These are phyloP conservation scores for Erpetoichthys calabaricus DNA, from an alignment of 2,797 vertebrate species.

Conservation along the genomic window DNA sequence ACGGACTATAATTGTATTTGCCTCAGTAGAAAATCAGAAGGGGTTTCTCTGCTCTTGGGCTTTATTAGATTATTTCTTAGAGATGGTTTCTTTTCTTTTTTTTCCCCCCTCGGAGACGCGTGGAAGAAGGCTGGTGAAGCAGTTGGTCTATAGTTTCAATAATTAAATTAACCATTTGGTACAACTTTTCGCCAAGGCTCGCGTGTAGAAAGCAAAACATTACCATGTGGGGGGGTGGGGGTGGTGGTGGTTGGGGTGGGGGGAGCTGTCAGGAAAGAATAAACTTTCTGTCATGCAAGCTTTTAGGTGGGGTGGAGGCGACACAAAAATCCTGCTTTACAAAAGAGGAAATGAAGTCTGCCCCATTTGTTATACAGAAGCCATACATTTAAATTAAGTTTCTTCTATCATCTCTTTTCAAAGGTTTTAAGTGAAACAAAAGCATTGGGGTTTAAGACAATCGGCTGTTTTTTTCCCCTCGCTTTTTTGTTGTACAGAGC, in stretches of 20 bases:
- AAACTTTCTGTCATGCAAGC: slow-evolving; percentile 32
- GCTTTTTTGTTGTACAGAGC: too few species aligned
- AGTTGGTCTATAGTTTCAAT: slow-evolving; percentile 90
- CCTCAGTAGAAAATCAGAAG: slow-evolving; percentile 86
- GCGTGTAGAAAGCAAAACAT: slow-evolving; percentile 76
- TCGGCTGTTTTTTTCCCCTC: too few species aligned
- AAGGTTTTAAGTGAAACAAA: background rate
- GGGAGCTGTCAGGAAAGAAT: slow-evolving; percentile 53
- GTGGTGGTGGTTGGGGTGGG: slow-evolving; percentile 28
- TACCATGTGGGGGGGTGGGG: slow-evolving; percentile 53
- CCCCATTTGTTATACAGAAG: slow-evolving; percentile 26
- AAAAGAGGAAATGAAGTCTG: slow-evolving; percentile 41
- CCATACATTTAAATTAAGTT: slow-evolving; percentile 10
- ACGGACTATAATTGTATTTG: slow-evolving; percentile 94
- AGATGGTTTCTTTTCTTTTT: slow-evolving; percentile 60
- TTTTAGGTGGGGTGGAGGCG: too few species aligned
- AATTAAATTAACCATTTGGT: slow-evolving; percentile 97
- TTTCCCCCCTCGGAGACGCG: slow-evolving; percentile 76
- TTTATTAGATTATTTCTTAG: slow-evolving; percentile 96
- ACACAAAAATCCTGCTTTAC: slow-evolving; percentile 31
- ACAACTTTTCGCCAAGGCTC: slow-evolving; percentile 84
- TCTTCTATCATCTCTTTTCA: background rate
- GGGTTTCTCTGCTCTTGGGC: slow-evolving; percentile 88
- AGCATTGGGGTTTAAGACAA: too few species aligned
- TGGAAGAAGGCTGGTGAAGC: slow-evolving; percentile 88